These are phyloP conservation scores for Noctua janthe DNA, from an alignment of 2,888 invertebrate species.

Conservation along the genomic window DNA sequence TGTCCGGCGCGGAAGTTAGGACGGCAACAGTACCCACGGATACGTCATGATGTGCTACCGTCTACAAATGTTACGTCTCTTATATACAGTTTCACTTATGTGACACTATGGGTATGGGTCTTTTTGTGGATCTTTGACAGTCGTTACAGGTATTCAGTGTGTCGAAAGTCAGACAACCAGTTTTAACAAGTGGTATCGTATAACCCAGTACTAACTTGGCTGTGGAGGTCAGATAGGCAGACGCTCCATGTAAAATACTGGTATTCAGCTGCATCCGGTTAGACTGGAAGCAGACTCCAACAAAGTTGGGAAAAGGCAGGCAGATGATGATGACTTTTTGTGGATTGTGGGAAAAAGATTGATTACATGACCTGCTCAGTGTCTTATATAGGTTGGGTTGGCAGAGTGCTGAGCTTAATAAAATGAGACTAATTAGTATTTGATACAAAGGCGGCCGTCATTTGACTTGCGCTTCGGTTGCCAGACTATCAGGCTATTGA, in stretches of 20 bases:
- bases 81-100: conserved; percentile 29
- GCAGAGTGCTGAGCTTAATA: background rate
- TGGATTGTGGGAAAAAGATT: background rate
- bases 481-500: background rate
- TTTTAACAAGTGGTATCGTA: too few species aligned
- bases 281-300: too few species aligned
- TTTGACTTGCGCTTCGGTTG: background rate
- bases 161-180: too few species aligned
- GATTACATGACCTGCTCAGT: background rate
- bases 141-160: too few species aligned
- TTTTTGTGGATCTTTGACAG: background rate
- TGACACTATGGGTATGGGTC: background rate
- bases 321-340: background rate
- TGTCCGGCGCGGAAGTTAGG: conserved; percentile 45
- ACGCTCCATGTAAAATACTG: too few species aligned
- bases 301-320: too few species aligned
- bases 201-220: too few species aligned
- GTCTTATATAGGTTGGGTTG: background rate
- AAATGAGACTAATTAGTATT: background rate
- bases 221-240: too few species aligned
- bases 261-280: too few species aligned
- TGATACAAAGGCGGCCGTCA: background rate
- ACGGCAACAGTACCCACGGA: conserved; percentile 24
- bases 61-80: conserved; percentile 45
- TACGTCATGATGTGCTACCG: conserved; percentile 27